Evolutionary conservation across 2,888 invertebrate genomes (phyloP), one percentile per base, ranked within the genome.

Genomic region (Invenusta paracnida): DNA sequence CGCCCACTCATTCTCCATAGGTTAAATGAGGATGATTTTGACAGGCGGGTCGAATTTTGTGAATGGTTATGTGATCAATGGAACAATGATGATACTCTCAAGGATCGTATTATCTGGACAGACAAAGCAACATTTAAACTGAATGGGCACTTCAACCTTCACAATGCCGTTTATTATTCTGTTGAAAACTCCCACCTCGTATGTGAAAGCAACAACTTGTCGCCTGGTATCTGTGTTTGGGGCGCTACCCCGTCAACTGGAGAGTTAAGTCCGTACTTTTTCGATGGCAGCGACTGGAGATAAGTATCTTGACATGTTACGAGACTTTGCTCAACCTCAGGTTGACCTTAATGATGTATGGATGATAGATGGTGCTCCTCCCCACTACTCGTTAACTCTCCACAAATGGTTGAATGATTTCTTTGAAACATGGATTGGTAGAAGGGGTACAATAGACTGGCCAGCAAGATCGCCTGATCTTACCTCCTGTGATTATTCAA

Each of bases 151-250:
- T 5, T 73, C 27, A 73, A 73, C 73, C 17, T 73, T 73, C 11
- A 73, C 73, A 73, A 73, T 73, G 73, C 73, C 73, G 73, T 73
- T 73, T 73, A 73, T 73, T 73, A 73, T 5, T 13, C 73, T 73
- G 73, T 23, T 13, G 73, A 73, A 73, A 73, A 73, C 73, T 23
- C 2, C 11, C 73, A 73, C 27, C 73, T 73, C 73, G 73, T 73
- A 25, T 73, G 73, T 73, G 27, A 73, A 25, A 73, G 73, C 73
- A 73, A 73, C 73, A 73, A 73, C 73, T 73, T 73, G 73, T 73
- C 73, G 73, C 73, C 73, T 73, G 73, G 25, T 73, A 73, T 73
- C 73, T 73, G 73, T 73, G 73, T 73, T 73, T 73, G 73, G 73
- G 73, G 73, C 11, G 73, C 73, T 25, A 73, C 23, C 17, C 17